These are phyloP conservation scores for Pollenia labialis DNA, from an alignment of 2,888 invertebrate species.

Conservation along the genomic window DNA sequence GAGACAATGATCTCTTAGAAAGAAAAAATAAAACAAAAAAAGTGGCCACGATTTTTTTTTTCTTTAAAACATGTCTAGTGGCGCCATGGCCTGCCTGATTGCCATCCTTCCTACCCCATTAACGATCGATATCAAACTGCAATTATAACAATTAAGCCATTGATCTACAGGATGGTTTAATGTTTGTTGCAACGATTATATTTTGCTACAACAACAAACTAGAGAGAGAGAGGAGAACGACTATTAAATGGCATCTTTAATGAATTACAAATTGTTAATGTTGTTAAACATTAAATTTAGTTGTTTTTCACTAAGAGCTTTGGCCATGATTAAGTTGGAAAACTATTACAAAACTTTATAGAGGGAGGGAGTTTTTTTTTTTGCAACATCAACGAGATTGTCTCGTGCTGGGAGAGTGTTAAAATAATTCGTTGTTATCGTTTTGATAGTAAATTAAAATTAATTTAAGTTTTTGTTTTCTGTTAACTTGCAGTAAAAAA, in stretches of 20 bases:
- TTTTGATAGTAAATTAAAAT: constrained; percentile 30
- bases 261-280: constrained; percentile 65
- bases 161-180: constrained; percentile 60
- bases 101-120: constrained; percentile 56
- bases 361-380: neutral
- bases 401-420: constrained; percentile 70
- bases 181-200: constrained; percentile 19
- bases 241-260: constrained; percentile 59
- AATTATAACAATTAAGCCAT: constrained; percentile 72
- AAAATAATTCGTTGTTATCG: constrained; percentile 59
- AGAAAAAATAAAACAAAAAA: constrained; percentile 4
- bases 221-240: constrained; percentile 18
- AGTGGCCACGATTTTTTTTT: constrained; percentile 24
- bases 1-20: constrained; percentile 38
- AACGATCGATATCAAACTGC: constrained; percentile 67
- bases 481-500: neutral
- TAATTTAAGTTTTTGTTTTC: neutral
- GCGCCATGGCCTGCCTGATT: constrained; percentile 54
- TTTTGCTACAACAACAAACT: neutral
- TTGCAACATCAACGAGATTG: constrained; percentile 31
- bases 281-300: constrained; percentile 42
- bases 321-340: neutral
- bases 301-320: neutral
- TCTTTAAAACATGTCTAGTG: constrained; percentile 62
- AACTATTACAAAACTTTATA: neutral